Base-by-base conservation (phyloP, 23 tunicate genomes). In the Styela clava region DNA sequence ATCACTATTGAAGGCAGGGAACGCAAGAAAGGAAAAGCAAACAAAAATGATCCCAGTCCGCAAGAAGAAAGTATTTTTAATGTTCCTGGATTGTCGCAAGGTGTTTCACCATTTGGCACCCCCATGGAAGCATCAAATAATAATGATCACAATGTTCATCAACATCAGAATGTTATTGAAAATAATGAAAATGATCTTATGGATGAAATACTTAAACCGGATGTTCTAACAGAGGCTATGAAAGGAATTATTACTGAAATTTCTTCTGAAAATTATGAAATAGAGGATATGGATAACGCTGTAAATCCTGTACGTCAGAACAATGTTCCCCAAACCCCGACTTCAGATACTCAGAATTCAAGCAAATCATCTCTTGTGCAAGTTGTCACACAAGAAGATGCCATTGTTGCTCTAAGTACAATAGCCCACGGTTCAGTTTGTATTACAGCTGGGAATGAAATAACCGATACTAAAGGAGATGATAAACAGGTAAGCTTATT, bases 71-170 rank as follows among this genome's bases (percentile, higher is more conserved):
- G 56, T 44, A 64, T 86, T 5, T 86, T 86, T 44, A 82, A 86
- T 63, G 61, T 86, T 2, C 36, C 34, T 28, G 91, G 91, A 20
- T 64, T 86, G 24, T 86, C 91, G 2, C 91, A 86, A 86, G 91
- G 91, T 2, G 85, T 86, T 74, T 86, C 91, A 35, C 91, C 91
- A 19, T 86, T 86, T 64, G 30, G 85, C 22, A 70, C 85, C 23
- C 91, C 91, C 21, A 63, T 63, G 9, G 80, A 86, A 81, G 82
- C 7, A 12, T 44, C 56, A n/a, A n/a, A n/a, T n/a, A n/a, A n/a
- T n/a, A n/a, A n/a, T n/a, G n/a, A n/a, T n/a, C n/a, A n/a, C n/a
- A n/a, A n/a, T n/a, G n/a, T n/a, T n/a, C n/a, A n/a, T n/a, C n/a
- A n/a, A n/a, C n/a, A n/a, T n/a, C n/a, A n/a, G n/a, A n/a, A n/a